These are phyloP conservation scores for Coelopa frigida DNA, from an alignment of 1,140 invertebrate genomes.

Conservation along the genomic window DNA sequence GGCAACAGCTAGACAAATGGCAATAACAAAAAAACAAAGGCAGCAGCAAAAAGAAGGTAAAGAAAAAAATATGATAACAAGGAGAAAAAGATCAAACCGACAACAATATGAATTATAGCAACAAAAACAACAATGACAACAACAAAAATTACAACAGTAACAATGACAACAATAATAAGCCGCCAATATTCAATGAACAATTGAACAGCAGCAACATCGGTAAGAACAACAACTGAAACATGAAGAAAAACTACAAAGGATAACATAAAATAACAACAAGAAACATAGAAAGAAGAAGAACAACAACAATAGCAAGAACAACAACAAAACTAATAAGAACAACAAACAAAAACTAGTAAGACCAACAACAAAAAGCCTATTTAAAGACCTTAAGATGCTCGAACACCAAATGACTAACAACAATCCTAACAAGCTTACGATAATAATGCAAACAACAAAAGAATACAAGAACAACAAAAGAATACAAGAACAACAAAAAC, in stretches of 20 bases:
- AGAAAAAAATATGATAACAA: too few species aligned
- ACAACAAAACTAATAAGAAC: neutral
- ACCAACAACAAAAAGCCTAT: conserved; percentile 1
- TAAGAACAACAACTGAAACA: neutral
- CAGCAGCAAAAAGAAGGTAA: too few species aligned
- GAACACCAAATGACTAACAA: too few species aligned
- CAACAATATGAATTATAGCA: neutral
- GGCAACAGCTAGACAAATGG: too few species aligned
- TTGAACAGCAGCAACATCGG: neutral
- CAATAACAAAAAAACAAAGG: too few species aligned
- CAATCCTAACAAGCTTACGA: too few species aligned
- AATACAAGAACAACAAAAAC: too few species aligned
- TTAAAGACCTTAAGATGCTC: conserved; percentile 4
- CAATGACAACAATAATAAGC: conserved; percentile 4
- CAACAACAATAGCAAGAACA: neutral
- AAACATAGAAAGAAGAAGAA: conserved; percentile 4
- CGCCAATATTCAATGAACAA: neutral
- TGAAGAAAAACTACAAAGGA: conserved; percentile 18
- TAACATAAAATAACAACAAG: neutral
- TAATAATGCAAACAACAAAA: too few species aligned
- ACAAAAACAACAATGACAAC: too few species aligned
- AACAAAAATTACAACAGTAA: conserved; percentile 1
- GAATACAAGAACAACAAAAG: too few species aligned
- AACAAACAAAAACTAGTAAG: conserved; percentile 19
- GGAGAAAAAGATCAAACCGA: too few species aligned